Evolutionary conservation across 2,113 vertebrate genomes (phyloP), one percentile per base, ranked within the genome.

Genomic region (Tautogolabrus adspersus): DNA sequence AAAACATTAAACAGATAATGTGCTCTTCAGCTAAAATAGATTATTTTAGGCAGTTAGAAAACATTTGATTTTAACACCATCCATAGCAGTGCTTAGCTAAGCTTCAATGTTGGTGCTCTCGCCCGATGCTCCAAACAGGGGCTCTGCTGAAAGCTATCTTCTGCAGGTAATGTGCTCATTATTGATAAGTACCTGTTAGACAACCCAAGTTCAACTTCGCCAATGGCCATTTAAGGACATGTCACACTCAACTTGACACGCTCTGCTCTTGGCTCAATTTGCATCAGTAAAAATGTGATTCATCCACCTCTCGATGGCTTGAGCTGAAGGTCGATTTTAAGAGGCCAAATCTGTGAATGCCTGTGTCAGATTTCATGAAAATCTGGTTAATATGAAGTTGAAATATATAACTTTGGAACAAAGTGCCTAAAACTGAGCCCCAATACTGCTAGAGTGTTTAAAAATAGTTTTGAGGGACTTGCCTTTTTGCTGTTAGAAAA

Each of bases 401-500:
- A 61, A 37, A 46, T 54, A 72, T 72, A 54, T 40, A 13, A 60
- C 38, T 61, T 46, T 19, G 19, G 49, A 55, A 11, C 6, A 34
- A 8, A 18, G 47, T 19, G 47, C 3, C 18, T 15, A 51, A 64
- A 52, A 22, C 7, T 3, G 23, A 66, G 38, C 22, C 49, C 44
- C 49, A 30, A 8, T 15, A 49, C 47, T 49, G 47, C 47, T 59
- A 26, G 19, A 62, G 54, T 34, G 23, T 40, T 51, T 75, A 68
- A 71, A 15, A 74, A 77, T 66, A 11, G 49, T 10, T 65, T 69
- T 8, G 30, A 18, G 42, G 11, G 18, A 26, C 64, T 44, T 63
- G 46, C 12, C 42, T 55, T 62, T 82, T 59, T 77, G 38, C 54
- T 66, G 26, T 26, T 26, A 26, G 37, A n/a, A n/a, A 51, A 51